Conservation (phyloP, 2,888 invertebrate species). For the Tipula lateralis region DNA sequence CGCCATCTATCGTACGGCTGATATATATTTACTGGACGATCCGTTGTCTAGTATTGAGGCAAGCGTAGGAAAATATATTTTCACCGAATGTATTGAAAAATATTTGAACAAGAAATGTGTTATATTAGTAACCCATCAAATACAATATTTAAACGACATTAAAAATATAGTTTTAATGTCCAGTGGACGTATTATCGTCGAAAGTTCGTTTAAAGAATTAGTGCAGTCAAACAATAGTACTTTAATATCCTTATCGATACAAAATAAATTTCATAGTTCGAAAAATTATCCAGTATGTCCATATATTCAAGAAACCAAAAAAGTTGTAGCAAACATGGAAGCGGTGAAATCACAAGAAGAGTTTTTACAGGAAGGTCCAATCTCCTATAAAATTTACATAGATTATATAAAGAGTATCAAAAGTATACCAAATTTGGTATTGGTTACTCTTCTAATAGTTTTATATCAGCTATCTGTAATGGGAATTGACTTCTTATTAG, state of each 20-base stretch:
- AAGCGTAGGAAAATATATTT: conserved; percentile 69
- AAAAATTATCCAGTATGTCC: not conserved
- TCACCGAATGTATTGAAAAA: conserved; percentile 64
- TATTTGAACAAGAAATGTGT: conserved; percentile 59
- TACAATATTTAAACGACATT: conserved; percentile 58
- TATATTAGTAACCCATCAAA: conserved; percentile 66
- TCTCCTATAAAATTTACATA: not conserved
- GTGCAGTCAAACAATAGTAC: not conserved
- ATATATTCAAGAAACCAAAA: not conserved
- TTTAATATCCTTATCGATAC: not conserved
- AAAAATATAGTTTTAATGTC: conserved; percentile 55
- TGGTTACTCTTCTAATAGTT: conserved; percentile 37
- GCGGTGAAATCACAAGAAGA: not conserved
- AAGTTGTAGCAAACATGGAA: not conserved
- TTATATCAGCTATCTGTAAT: conserved; percentile 58
- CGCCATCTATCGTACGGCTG: conserved; percentile 68
- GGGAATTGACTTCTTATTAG: conserved; percentile 55
- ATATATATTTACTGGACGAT: conserved; percentile 73
- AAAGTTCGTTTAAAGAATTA: conserved; percentile 42
- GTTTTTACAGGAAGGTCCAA: not conserved
- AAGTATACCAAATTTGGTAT: not conserved
- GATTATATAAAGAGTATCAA: not conserved
- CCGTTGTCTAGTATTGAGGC: conserved; percentile 75
- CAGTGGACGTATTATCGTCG: conserved; percentile 45
- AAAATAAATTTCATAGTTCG: not conserved